phyloP scores from a whole-genome alignment of 1,140 invertebrate genomes.

The Drosophila varians region DNA sequence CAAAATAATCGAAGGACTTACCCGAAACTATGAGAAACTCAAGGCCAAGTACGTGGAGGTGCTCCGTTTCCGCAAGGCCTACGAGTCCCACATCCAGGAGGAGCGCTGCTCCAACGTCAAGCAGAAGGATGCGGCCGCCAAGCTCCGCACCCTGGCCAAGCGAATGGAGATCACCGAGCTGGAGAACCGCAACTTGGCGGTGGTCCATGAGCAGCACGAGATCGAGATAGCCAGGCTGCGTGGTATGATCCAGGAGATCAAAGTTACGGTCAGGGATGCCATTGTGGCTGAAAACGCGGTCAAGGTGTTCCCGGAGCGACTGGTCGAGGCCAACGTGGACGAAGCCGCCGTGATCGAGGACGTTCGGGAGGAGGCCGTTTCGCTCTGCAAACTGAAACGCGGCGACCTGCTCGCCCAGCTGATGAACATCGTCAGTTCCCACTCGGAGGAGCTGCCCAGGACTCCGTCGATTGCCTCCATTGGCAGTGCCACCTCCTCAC shows the following conservation, averaged over 20 bases:
- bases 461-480: slow-evolving; percentile 79
- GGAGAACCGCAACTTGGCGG: slow-evolving; percentile 84
- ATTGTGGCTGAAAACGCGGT: slow-evolving; percentile 84
- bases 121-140: slow-evolving; percentile 83
- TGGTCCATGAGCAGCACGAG: slow-evolving; percentile 84
- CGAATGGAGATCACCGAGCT: slow-evolving; percentile 85
- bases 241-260: slow-evolving; percentile 86
- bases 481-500: slow-evolving; percentile 58
- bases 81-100: slow-evolving; percentile 46
- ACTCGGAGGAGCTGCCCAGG: slow-evolving; percentile 49
- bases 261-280: slow-evolving; percentile 85
- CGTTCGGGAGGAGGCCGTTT: slow-evolving; percentile 51
- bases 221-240: slow-evolving; percentile 85
- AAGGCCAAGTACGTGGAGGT: slow-evolving; percentile 69
- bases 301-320: slow-evolving; percentile 79
- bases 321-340: slow-evolving; percentile 45
- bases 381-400: slow-evolving; percentile 84
- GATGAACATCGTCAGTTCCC: slow-evolving; percentile 83
- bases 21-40: slow-evolving; percentile 83
- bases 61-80: slow-evolving; percentile 59
- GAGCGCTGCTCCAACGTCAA: slow-evolving; percentile 51
- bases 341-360: slow-evolving; percentile 31
- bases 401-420: slow-evolving; percentile 85
- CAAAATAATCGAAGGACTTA: slow-evolving; percentile 85
- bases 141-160: slow-evolving; percentile 85